Percentiles rank a stretch among this genome's conserved stretches.
phyloP scores from a whole-genome alignment of 1,140 invertebrate species.

The Calliphora vicina region DNA sequence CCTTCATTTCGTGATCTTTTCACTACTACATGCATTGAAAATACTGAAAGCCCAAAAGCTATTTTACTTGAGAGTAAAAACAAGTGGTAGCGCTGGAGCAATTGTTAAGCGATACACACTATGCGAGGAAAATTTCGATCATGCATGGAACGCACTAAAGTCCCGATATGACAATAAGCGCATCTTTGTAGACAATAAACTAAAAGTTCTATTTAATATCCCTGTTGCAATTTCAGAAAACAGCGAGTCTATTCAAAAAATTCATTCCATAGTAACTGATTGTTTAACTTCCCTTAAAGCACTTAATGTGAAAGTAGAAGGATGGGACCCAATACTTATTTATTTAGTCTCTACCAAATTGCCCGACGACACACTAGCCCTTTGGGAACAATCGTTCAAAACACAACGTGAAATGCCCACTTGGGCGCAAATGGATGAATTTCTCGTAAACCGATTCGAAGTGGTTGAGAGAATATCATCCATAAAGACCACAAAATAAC shows the following conservation, averaged over 20 bases:
- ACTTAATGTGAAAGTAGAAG: background rate
- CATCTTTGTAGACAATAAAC: background rate
- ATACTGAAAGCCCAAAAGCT: background rate
- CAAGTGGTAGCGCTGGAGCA: background rate
- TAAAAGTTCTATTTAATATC: background rate
- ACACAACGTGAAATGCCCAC: background rate
- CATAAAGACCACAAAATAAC: background rate
- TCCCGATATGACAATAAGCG: background rate
- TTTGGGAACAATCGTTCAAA: background rate
- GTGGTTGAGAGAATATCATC: background rate
- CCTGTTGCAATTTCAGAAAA: background rate
- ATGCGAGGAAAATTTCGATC: background rate
- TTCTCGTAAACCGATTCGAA: background rate
- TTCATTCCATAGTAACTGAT: background rate
- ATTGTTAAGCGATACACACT: background rate
- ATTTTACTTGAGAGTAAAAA: background rate
- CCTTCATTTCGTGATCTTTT: slow-evolving; percentile 16
- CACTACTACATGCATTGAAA: background rate
- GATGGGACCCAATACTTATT: slow-evolving; percentile 22
- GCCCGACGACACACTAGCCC: background rate
- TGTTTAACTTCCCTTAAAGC: background rate
- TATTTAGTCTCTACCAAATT: slow-evolving; percentile 22
- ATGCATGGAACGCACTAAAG: background rate
- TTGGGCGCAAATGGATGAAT: slow-evolving; percentile 2
- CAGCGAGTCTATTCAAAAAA: background rate